Base-by-base conservation (phyloP, 2,113 vertebrate genomes). In the Vidua macroura region DNA sequence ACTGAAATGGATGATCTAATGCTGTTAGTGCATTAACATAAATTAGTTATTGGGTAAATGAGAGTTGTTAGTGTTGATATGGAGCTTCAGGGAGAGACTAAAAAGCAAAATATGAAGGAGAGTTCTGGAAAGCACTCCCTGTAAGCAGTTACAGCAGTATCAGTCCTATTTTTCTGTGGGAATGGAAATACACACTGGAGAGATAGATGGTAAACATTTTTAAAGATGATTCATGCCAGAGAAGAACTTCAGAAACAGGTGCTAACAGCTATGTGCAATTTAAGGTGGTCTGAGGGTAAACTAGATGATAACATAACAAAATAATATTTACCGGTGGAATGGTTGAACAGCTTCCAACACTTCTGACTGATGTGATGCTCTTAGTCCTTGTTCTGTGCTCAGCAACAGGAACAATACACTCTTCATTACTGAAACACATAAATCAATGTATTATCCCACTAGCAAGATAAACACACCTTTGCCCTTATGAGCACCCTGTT, bases 261-360 rank as follows among this genome's bases (percentile, higher is more conserved):
- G 22, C 18, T n/a, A 79, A 52, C 17, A 78, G 18, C 31, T 48
- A 14, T 2, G 3, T 68, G 24, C 25, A 84, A 62, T 67, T 72
- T 76, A 79, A 70, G 7, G 13, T 11, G 5, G 7, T 35, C 31
- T 59, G 48, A 46, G 17, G 37, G 7, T 33, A 74, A 69, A 55
- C 10, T 13, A 69, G 16, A 8, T 51, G 31, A 44, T 39, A 77
- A 49, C 8, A 4, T 12, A 74, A 25, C 2, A 73, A 64, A 80
- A 11, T 9, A 73, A 12, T 58, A 98, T 96, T 98, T 97, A 99
- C 99, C 28, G 96, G 97, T 78, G 99, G 98, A 97, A 99, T 99
- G 51, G 99, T 99, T 56, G 99, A 99, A 93, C 98, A 99, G 96
- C 98, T 99, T n/a, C 98, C 97, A 59, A 94, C 14, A 81, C 98